Evolutionary conservation across 2,113 vertebrate genomes (phyloP).

Genomic region (Nannobrachium achirus): DNA sequence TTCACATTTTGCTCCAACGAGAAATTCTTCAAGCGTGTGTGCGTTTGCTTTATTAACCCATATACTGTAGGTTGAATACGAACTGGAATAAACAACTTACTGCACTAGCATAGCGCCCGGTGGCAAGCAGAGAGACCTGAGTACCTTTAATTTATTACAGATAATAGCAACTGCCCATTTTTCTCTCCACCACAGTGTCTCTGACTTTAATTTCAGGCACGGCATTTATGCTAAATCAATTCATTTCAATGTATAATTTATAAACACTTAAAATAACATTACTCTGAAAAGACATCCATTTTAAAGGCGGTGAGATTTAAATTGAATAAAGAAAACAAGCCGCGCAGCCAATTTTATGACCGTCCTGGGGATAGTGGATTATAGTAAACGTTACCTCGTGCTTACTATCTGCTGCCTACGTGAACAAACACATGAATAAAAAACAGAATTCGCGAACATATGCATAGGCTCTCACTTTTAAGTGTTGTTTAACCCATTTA

Average conservation of each 20-base stretch:
- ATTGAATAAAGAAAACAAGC: constrained; percentile 59
- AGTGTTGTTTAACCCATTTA: constrained; percentile 3
- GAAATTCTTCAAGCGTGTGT: not conserved
- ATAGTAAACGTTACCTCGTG: constrained; percentile 51
- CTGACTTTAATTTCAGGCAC: constrained; percentile 48
- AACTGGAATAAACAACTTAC: not conserved
- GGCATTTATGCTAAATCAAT: constrained; percentile 58
- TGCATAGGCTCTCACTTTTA: constrained; percentile 30
- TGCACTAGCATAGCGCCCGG: not conserved
- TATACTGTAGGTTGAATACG: not conserved
- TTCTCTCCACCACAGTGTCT: constrained; percentile 23
- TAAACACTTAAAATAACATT: constrained; percentile 64
- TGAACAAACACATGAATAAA: constrained; percentile 64
- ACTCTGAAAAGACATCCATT: constrained; percentile 59
- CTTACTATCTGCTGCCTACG: constrained; percentile 48
- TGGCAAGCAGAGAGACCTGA: constrained; percentile 15
- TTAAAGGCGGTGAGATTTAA: constrained; percentile 64
- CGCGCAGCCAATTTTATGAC: constrained; percentile 48
- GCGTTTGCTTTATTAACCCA: not conserved
- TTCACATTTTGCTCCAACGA: not conserved
- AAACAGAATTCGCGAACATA: constrained; percentile 46
- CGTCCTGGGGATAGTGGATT: constrained; percentile 56
- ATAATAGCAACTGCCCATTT: constrained; percentile 28
- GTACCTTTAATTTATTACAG: constrained; percentile 35
- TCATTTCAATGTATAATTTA: constrained; percentile 60